These are phyloP conservation scores for Acromyrmex charruanus DNA, from an alignment of 1,140 invertebrate genomes.

Conservation along the genomic window DNA sequence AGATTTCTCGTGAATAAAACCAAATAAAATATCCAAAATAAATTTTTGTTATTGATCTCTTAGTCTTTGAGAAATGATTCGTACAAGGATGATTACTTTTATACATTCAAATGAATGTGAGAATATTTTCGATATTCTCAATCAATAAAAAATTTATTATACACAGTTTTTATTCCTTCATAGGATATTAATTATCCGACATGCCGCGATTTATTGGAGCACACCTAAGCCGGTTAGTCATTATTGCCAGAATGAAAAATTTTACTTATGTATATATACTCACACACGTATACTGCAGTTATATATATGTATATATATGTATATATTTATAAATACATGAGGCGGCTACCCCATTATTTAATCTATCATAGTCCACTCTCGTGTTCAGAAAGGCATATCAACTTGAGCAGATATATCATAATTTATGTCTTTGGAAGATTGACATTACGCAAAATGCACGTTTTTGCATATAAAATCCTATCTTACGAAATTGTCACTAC, in stretches of 20 bases:
- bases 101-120: neutral
- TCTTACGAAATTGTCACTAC: constrained; percentile 37
- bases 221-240: constrained; percentile 61
- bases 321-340: constrained; percentile 69
- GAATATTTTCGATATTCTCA: neutral
- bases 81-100: neutral
- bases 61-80: neutral
- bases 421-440: constrained; percentile 60
- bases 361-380: constrained; percentile 73
- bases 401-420: constrained; percentile 67
- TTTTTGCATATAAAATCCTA: constrained; percentile 64
- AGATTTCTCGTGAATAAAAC: neutral
- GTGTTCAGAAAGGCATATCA: constrained; percentile 74
- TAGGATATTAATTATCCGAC: neutral
- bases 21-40: neutral
- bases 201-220: constrained; percentile 31
- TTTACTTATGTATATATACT: constrained; percentile 64
- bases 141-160: constrained; percentile 13
- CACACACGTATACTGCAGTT: constrained; percentile 42
- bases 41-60: neutral
- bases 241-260: constrained; percentile 65
- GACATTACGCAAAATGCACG: constrained; percentile 24
- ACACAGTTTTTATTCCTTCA: neutral
- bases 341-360: constrained; percentile 70
- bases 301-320: constrained; percentile 56